phyloP scores from a whole-genome alignment of 2,888 invertebrate genomes.

The Caenorhabditis parvicauda region DNA sequence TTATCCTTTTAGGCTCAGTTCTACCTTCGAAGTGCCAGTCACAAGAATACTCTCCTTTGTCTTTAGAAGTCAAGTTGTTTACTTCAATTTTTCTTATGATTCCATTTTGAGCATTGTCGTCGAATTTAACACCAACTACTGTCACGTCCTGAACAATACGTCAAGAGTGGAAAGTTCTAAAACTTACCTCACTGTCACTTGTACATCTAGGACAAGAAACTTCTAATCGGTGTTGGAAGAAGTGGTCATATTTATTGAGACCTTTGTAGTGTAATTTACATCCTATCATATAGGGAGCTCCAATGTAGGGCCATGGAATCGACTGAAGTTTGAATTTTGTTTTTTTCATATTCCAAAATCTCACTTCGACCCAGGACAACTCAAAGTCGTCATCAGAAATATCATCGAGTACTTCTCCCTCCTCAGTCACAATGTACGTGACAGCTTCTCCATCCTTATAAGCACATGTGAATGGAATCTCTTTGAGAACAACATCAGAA shows the following conservation, averaged over 20 bases:
- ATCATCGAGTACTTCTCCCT: background rate
- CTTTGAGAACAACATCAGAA: background rate
- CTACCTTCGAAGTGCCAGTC: slow-evolving; percentile 11
- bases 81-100: slow-evolving; percentile 8
- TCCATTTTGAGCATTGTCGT: too few species aligned
- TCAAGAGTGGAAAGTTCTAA: too few species aligned
- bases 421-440: slow-evolving; percentile 11
- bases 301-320: slow-evolving; percentile 29
- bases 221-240: slow-evolving; percentile 11
- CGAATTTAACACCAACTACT: too few species aligned
- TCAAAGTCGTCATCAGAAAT: slow-evolving; percentile 6
- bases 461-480: slow-evolving; percentile 17
- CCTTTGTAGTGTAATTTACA: slow-evolving; percentile 13
- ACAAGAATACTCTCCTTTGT: slow-evolving; percentile 21
- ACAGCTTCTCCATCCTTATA: slow-evolving; percentile 6
- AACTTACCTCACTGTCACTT: background rate
- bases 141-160: too few species aligned
- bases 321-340: slow-evolving; percentile 3
- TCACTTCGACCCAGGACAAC: slow-evolving; percentile 24
- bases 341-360: background rate
- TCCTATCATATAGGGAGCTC: slow-evolving; percentile 12
- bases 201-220: slow-evolving; percentile 25
- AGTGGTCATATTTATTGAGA: background rate
- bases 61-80: slow-evolving; percentile 13
- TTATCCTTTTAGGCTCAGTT: slow-evolving; percentile 1